These are phyloP conservation scores for Sceloporus tristichus DNA, from an alignment of 2,113 vertebrate species.

Conservation along the genomic window DNA sequence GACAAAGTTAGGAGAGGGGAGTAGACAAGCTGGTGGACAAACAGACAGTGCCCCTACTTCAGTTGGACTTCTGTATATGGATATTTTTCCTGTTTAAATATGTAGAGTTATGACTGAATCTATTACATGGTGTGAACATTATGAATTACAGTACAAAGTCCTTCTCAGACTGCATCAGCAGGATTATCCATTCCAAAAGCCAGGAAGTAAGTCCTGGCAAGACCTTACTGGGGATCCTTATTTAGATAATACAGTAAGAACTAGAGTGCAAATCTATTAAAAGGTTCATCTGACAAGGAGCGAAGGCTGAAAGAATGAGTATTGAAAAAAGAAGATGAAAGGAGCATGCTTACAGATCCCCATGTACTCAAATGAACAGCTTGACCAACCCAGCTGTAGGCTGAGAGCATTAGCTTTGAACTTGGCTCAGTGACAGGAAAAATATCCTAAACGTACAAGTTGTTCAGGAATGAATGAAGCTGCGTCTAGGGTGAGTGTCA, in stretches of 20 bases:
- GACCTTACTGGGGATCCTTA: background rate
- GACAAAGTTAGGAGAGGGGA: background rate
- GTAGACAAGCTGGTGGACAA: background rate
- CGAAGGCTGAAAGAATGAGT: background rate
- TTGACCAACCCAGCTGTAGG: background rate
- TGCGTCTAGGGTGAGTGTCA: no score
- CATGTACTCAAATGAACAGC: background rate
- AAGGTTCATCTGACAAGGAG: background rate
- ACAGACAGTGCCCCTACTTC: background rate
- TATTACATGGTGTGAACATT: background rate
- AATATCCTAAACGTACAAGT: background rate
- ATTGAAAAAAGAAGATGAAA: background rate
- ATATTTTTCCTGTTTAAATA: background rate
- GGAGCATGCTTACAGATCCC: background rate
- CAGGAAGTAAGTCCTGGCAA: background rate
- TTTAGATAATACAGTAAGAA: background rate
- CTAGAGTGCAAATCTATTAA: background rate
- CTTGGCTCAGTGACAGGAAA: background rate
- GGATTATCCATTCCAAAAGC: background rate
- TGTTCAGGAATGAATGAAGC: background rate
- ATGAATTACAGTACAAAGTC: background rate
- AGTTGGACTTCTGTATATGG: background rate
- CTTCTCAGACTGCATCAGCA: background rate
- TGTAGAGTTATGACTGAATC: background rate
- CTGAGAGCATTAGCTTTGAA: background rate